Evolutionary conservation across 53 echinoderm and acorn worm species (phyloP), one percentile per base, ranked within the genome.

Genomic region (Paracentrotus lividus): DNA sequence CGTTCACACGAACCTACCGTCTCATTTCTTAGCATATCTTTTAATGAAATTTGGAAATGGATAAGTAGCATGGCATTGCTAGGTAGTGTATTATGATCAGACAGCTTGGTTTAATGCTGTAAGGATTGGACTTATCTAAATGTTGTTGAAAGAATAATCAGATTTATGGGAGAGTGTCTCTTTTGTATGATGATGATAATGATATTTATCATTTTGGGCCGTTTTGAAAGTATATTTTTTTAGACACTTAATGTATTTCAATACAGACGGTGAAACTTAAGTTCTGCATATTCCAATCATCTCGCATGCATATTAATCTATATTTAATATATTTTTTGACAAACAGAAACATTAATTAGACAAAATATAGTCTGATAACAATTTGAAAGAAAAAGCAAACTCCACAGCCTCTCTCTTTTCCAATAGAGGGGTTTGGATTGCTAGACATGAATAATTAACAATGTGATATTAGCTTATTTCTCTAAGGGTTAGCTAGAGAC

Each of bases 21-120:
- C 40, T 72, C 20, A 72, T 36, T 38, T 72, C 38, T 72, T 72
- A 40, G 1, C 67, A 36, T 40, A 72, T 18, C 8, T 38, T 72
- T 72, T 72, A 72, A 72, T 72, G 72, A 72, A 36, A 40, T 72
- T 69, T 72, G 36, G 72, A 38, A 38, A 32, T 34, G 31, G 32
- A 33, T 13, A 67, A 67, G 40, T 72, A 40, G 7, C 18, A 40
- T 72, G 21, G n/a, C 4, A 72, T 36, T 72, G 40, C 6, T n/a
- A 38, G 6, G 72, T 34, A 16, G 15, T 72, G 20, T 72, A 72
- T 38, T 38, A 20, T 18, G n/a, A 38, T 8, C 34, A 72, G 16
- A 72, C 32, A 14, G 18, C 40, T 72, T 72, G 9, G 3, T 72
- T 38, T 18, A 3, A 72, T 36, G 9, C 24, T 34, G 15, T 8